phyloP scores from a whole-genome alignment of 1,140 invertebrate species.

The Penaeus chinensis region DNA sequence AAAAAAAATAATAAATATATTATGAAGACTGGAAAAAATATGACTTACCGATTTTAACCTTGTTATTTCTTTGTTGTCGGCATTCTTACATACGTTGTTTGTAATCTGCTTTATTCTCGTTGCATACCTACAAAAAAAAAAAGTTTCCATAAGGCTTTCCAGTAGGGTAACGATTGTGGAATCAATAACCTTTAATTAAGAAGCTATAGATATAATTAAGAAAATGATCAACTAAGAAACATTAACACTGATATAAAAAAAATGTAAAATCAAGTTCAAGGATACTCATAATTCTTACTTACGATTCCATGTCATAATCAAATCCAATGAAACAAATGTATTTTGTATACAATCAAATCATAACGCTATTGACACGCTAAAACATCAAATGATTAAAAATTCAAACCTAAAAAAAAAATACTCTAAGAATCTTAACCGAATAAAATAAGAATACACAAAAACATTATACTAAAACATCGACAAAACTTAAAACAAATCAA shows the following conservation, averaged over 20 bases:
- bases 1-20: neutral
- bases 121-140: constrained; percentile 68
- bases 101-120: constrained; percentile 72
- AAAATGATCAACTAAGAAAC: neutral
- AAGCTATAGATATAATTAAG: neutral
- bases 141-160: constrained; percentile 51
- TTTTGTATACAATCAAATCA: too few species aligned
- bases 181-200: neutral
- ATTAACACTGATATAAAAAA: too few species aligned
- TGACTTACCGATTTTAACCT: constrained; percentile 67
- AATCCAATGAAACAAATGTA: too few species aligned
- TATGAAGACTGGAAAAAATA: neutral
- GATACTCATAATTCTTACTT: too few species aligned
- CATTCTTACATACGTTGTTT: constrained; percentile 70
- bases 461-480: too few species aligned
- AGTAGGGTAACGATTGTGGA: neutral
- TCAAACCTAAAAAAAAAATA: too few species aligned
- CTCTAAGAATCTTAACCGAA: too few species aligned
- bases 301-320: too few species aligned
- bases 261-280: too few species aligned
- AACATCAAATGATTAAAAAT: too few species aligned
- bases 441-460: too few species aligned
- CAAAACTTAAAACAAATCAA: too few species aligned
- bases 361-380: neutral
- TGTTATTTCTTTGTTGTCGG: constrained; percentile 71